phyloP scores from a whole-genome alignment of 2,113 vertebrate species.

The Anarhynchus alexandrinus region DNA sequence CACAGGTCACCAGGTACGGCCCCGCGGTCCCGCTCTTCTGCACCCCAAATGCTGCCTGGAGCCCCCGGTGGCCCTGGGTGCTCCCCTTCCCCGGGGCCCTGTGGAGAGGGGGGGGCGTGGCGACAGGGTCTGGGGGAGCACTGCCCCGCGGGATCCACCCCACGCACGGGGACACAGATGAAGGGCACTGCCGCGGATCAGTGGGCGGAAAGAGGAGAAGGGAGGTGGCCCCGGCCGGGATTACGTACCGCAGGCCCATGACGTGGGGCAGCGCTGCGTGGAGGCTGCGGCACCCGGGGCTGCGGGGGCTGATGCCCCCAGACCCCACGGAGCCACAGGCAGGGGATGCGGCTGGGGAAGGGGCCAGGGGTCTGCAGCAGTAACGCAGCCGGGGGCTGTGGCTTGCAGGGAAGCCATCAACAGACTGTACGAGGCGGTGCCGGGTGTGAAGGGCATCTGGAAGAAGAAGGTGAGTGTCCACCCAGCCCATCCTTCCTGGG shows the following conservation, averaged over 20 bases:
- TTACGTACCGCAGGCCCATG: background rate
- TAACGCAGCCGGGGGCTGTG: background rate
- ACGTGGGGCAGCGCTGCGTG: background rate
- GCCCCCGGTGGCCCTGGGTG: rapidly evolving
- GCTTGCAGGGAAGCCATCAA: constrained; percentile 92
- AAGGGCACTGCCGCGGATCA: background rate
- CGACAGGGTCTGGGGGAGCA: background rate
- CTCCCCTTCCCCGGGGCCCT: background rate
- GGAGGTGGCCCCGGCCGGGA: background rate
- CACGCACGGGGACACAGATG: rapidly evolving
- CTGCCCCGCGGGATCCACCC: background rate
- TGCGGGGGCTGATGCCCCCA: background rate
- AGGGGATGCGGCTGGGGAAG: background rate
- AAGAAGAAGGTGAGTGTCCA: constrained; percentile 86
- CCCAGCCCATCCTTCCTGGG: too few species aligned
- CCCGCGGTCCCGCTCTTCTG: rapidly evolving
- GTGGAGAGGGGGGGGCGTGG: rapidly evolving
- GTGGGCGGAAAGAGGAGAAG: constrained; percentile 37
- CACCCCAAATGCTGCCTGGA: rapidly evolving
- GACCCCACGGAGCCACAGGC: rapidly evolving
- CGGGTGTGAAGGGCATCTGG: constrained; percentile 89
- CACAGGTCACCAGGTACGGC: constrained; percentile 92
- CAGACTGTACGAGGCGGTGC: constrained; percentile 90
- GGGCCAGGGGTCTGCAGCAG: background rate
- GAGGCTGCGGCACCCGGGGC: rapidly evolving